Percentiles rank a stretch among this genome's conserved stretches.
These are phyloP conservation scores for Tachina lurida DNA, from an alignment of 2,888 invertebrate species.

Conservation along the genomic window DNA sequence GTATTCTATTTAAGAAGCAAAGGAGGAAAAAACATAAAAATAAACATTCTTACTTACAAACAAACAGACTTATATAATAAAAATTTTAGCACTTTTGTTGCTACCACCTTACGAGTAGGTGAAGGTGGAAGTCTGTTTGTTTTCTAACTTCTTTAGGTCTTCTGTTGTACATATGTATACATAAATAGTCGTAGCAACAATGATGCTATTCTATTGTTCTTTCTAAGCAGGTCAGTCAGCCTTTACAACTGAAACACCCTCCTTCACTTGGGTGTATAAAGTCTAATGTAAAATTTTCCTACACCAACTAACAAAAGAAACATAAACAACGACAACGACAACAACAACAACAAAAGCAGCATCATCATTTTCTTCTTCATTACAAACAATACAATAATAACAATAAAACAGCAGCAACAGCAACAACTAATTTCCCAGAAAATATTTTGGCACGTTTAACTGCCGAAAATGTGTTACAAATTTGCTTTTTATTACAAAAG, in stretches of 20 bases:
- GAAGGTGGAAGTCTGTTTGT: not conserved
- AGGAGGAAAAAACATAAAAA: slow-evolving; percentile 21
- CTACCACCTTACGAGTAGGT: slow-evolving; percentile 20
- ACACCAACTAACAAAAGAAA: slow-evolving; percentile 29
- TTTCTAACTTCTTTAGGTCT: slow-evolving; percentile 13
- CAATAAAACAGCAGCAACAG: slow-evolving; percentile 32
- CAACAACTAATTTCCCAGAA: slow-evolving; percentile 71
- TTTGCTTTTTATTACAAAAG: slow-evolving; percentile 74
- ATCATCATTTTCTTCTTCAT: slow-evolving; percentile 24
- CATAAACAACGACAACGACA: slow-evolving; percentile 7
- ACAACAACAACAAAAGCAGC: not conserved
- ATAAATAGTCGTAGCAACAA: slow-evolving; percentile 24
- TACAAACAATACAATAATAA: slow-evolving; percentile 41
- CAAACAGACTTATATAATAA: slow-evolving; percentile 24
- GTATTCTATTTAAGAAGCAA: slow-evolving; percentile 26
- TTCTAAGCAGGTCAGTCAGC: slow-evolving; percentile 68
- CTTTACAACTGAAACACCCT: slow-evolving; percentile 41
- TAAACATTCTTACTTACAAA: not conserved
- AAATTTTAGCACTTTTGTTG: slow-evolving; percentile 68
- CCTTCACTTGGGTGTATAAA: slow-evolving; percentile 40
- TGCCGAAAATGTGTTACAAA: slow-evolving; percentile 70
- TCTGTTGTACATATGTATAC: not conserved
- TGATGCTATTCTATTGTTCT: slow-evolving; percentile 57
- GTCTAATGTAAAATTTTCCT: slow-evolving; percentile 16
- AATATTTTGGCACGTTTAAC: slow-evolving; percentile 71